These are phyloP conservation scores for Fistularia tabacaria DNA, from an alignment of 2,797 vertebrate genomes.

Conservation along the genomic window DNA sequence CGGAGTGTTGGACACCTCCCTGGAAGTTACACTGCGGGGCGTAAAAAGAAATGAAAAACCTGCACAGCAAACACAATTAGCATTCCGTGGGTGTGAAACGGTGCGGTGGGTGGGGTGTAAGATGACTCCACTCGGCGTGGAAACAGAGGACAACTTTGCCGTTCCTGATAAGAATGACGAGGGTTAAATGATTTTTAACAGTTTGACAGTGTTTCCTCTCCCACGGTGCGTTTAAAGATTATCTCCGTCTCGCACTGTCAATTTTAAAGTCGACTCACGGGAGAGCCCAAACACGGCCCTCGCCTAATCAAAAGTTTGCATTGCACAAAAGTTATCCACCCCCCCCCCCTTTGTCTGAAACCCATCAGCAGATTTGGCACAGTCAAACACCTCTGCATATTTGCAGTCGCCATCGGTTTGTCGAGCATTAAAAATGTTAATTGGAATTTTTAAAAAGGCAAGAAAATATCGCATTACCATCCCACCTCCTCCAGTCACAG, in stretches of 20 bases:
- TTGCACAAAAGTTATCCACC: constrained; percentile 43
- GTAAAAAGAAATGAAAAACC: too few relatives aligned
- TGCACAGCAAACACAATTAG: neutral
- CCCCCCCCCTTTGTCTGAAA: constrained; percentile 39
- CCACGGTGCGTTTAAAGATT: constrained; percentile 33
- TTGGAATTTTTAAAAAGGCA: constrained; percentile 75
- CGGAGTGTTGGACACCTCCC: too few relatives aligned
- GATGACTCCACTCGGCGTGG: constrained; percentile 21
- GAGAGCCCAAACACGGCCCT: constrained; percentile 32
- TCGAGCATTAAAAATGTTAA: constrained; percentile 80
- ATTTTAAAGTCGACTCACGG: constrained; percentile 48
- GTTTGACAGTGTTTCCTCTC: constrained; percentile 25
- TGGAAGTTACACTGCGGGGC: too few relatives aligned
- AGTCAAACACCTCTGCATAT: constrained; percentile 66
- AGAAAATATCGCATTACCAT: constrained; percentile 73
- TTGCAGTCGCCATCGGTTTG: constrained; percentile 72
- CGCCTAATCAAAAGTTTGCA: constrained; percentile 64
- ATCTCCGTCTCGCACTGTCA: constrained; percentile 42
- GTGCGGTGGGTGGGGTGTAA: constrained; percentile 11
- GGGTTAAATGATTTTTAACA: constrained; percentile 30
- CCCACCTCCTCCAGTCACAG: constrained; percentile 76
- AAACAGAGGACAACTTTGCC: constrained; percentile 33
- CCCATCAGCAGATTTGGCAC: constrained; percentile 60
- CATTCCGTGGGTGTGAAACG: neutral
- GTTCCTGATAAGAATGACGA: constrained; percentile 40